Percentiles rank a stretch among this genome's conserved stretches.
Evolutionary conservation across 2,888 invertebrate species (phyloP).

Genomic region (Teleiodes luculella): DNA sequence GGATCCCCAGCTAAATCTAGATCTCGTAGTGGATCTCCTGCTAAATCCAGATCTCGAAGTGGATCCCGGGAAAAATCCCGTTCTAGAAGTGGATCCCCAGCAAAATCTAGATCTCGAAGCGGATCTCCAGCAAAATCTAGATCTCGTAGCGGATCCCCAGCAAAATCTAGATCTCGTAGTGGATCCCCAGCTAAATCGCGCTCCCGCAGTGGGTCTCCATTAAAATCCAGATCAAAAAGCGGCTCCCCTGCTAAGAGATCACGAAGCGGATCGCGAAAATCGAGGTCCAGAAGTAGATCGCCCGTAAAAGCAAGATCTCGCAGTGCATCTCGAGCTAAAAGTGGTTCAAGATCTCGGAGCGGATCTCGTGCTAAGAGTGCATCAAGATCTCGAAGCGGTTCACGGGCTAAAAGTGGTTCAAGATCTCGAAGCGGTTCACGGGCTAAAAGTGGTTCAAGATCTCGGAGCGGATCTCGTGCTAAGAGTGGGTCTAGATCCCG

Average conservation of each 20-base stretch:
- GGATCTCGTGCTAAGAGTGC: constrained; percentile 7
- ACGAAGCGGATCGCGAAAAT: too few relatives aligned
- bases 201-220: constrained; percentile 29
- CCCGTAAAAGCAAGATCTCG: constrained; percentile 24
- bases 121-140: constrained; percentile 15
- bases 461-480: constrained; percentile 14
- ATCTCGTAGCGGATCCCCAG: constrained; percentile 21
- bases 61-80: constrained; percentile 36
- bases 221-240: constrained; percentile 14
- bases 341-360: constrained; percentile 16
- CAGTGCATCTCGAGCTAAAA: constrained; percentile 15
- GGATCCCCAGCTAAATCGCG: constrained; percentile 25
- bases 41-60: constrained; percentile 35
- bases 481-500: constrained; percentile 13
- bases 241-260: constrained; percentile 35
- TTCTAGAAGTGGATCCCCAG: constrained; percentile 30
- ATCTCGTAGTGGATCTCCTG: constrained; percentile 30
- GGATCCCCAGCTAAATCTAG: constrained; percentile 31
- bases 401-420: constrained; percentile 25
- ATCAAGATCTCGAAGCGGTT: constrained; percentile 11
- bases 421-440: constrained; percentile 21
- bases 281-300: constrained; percentile 31
- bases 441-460: constrained; percentile 13
- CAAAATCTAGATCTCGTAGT: constrained; percentile 23
- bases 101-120: constrained; percentile 21